Evolutionary conservation across 2,113 vertebrate species (phyloP).

Genomic region (Anarrhichthys ocellatus): DNA sequence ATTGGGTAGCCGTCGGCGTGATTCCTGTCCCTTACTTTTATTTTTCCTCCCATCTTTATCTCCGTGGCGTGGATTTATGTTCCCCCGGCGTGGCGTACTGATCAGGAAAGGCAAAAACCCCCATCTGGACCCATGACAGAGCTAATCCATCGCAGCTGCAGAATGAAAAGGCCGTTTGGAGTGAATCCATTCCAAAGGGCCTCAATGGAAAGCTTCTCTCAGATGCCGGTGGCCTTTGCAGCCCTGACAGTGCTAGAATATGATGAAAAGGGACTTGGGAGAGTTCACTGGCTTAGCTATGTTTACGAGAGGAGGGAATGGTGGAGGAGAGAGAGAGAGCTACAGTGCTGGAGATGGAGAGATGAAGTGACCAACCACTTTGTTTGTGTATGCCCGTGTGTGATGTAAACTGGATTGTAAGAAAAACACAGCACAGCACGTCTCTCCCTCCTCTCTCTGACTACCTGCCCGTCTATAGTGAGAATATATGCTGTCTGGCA

Average conservation of each 20-base stretch:
- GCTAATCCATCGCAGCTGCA: slow-evolving; percentile 81
- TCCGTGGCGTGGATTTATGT: slow-evolving; percentile 57
- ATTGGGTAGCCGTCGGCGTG: slow-evolving; percentile 23
- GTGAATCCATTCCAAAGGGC: slow-evolving; percentile 71
- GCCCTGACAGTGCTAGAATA: slow-evolving; percentile 65
- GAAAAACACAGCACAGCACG: background rate
- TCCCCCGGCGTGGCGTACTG: slow-evolving; percentile 51
- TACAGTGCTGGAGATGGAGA: slow-evolving; percentile 39
- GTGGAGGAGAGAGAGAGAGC: slow-evolving; percentile 16
- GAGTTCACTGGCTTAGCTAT: slow-evolving; percentile 62
- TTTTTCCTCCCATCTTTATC: slow-evolving; percentile 53
- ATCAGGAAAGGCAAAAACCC: slow-evolving; percentile 75
- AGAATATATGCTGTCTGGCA: background rate
- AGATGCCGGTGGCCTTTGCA: slow-evolving; percentile 71
- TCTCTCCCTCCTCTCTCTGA: background rate
- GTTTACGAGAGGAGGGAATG: slow-evolving; percentile 45
- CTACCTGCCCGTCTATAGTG: background rate
- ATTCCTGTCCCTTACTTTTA: slow-evolving; percentile 56
- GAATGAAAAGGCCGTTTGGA: slow-evolving; percentile 82
- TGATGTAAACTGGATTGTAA: slow-evolving; percentile 38
- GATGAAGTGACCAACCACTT: slow-evolving; percentile 49
- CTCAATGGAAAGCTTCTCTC: slow-evolving; percentile 74
- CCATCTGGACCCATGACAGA: slow-evolving; percentile 79
- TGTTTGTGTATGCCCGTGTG: slow-evolving; percentile 15
- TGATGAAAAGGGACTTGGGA: slow-evolving; percentile 70